A percentile compares a stretch with the other conserved stretches of the same genome.
Conservation (phyloP, 2,888 invertebrate genomes). For the Latheticus oryzae region DNA sequence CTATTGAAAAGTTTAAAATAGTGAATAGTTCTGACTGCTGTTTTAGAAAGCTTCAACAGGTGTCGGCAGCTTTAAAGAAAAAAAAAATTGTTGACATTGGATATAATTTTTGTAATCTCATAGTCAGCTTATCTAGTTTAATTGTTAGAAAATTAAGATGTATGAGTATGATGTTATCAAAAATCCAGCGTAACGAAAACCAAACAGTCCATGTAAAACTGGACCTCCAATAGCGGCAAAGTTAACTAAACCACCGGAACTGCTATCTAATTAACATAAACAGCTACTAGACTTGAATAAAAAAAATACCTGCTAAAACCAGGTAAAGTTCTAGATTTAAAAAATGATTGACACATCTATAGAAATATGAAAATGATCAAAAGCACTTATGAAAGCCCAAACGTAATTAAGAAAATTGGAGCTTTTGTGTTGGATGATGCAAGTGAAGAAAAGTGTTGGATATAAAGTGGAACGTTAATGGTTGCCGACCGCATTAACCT, state of each 20-base stretch:
- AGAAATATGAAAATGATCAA: constrained; percentile 41
- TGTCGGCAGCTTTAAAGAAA: too few species aligned
- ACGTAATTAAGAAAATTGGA: constrained; percentile 35
- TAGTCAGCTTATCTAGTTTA: constrained; percentile 24
- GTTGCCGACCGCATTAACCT: constrained; percentile 53
- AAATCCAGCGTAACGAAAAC: constrained; percentile 35
- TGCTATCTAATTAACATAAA: constrained; percentile 4
- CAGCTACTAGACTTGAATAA: constrained; percentile 3
- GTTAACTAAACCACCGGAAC: constrained; percentile 4
- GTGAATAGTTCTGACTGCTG: too few species aligned
- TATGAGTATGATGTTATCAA: constrained; percentile 28
- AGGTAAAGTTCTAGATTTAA: constrained; percentile 36
- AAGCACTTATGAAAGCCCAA: constrained; percentile 12
- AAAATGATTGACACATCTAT: constrained; percentile 53
- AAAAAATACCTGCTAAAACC: constrained; percentile 36
- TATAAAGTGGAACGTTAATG: constrained; percentile 52
- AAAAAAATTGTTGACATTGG: too few species aligned
- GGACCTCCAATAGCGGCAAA: constrained; percentile 18
- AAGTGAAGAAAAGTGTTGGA: constrained; percentile 40
- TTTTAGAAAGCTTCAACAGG: too few species aligned
- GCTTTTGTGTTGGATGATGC: constrained; percentile 23
- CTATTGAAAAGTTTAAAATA: too few species aligned
- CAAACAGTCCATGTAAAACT: constrained; percentile 31
- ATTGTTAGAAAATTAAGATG: constrained; percentile 29
- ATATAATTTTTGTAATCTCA: too few species aligned